phyloP scores from a whole-genome alignment of 2,888 invertebrate genomes.

The Branchellion lobata region DNA sequence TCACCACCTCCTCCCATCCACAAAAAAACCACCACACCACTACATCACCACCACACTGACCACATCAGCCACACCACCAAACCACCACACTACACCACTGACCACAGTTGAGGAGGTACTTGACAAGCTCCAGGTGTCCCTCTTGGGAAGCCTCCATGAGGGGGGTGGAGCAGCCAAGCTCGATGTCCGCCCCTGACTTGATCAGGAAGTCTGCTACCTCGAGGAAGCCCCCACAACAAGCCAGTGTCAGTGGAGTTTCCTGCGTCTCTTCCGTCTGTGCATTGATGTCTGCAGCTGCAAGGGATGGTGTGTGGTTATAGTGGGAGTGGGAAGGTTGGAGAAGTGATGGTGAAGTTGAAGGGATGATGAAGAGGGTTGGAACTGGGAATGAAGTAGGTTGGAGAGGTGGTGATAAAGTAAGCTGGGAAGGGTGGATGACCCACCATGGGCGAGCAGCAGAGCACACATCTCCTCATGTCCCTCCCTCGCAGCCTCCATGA shows the following conservation, averaged over 20 bases:
- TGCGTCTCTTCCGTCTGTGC: conserved; percentile 98
- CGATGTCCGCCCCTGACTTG: conserved; percentile 89
- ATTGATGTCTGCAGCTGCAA: conserved; percentile 83
- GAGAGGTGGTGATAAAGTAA: not conserved
- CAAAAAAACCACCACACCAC: not conserved
- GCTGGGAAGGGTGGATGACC: no score
- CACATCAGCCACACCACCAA: not conserved
- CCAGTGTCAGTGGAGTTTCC: conserved; percentile 90
- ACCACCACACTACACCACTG: not conserved
- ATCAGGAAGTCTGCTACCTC: conserved; percentile 93
- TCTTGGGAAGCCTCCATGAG: conserved; percentile 98
- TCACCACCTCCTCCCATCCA: not conserved
- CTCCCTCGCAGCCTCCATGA: conserved; percentile 98
- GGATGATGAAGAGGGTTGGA: not conserved
- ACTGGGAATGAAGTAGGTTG: not conserved
- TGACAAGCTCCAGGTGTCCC: conserved; percentile 87
- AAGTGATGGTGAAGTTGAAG: not conserved
- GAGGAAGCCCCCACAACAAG: conserved; percentile 87
- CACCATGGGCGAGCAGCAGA: conserved; percentile 81
- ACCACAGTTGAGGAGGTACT: conserved; percentile 59
- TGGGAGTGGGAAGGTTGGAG: not conserved
- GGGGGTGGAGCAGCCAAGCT: conserved; percentile 86
- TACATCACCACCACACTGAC: not conserved
- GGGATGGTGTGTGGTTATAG: not conserved
- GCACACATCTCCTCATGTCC: conserved; percentile 99